Evolutionary conservation across 2,797 vertebrate genomes (phyloP).

Genomic region (Sebastes jordani): DNA sequence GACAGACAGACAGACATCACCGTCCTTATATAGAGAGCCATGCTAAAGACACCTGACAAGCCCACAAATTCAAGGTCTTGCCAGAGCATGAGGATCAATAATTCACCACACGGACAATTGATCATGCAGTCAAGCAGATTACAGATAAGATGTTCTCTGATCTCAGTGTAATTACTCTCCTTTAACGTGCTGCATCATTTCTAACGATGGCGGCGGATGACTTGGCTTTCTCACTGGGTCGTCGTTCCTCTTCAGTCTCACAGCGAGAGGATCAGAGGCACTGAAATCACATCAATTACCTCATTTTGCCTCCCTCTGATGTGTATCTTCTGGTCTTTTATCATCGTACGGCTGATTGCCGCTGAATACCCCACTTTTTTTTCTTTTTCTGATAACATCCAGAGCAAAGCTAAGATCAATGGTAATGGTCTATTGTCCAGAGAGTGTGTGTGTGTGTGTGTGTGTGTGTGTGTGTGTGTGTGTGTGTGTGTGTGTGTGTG

Average conservation of each 20-base stretch:
- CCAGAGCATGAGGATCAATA: conserved; percentile 15
- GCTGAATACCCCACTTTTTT: background rate
- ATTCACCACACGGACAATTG: conserved; percentile 10
- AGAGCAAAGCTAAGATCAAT: conserved; percentile 17
- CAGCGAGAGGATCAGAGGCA: conserved; percentile 23
- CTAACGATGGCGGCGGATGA: conserved; percentile 12
- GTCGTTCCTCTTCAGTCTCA: background rate
- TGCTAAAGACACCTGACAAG: background rate
- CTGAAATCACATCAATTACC: conserved; percentile 26
- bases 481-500: too few relatives aligned
- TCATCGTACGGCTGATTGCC: background rate
- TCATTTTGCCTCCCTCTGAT: conserved; percentile 27
- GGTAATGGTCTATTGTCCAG: conserved; percentile 8
- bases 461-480: too few relatives aligned
- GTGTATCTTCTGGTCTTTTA: conserved; percentile 25
- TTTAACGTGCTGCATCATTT: conserved; percentile 18
- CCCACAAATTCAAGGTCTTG: background rate
- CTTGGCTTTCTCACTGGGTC: conserved; percentile 7
- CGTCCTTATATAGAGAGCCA: background rate
- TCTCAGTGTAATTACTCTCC: conserved; percentile 26
- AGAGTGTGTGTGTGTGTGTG: background rate
- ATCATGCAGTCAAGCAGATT: conserved; percentile 23
- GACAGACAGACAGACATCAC: background rate
- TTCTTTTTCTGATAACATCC: background rate
- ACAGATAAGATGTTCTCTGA: conserved; percentile 25